Percentiles rank a stretch among this genome's conserved stretches.
These are phyloP conservation scores for Cuniculus paca DNA, from an alignment of 2,797 vertebrate genomes.

Conservation along the genomic window DNA sequence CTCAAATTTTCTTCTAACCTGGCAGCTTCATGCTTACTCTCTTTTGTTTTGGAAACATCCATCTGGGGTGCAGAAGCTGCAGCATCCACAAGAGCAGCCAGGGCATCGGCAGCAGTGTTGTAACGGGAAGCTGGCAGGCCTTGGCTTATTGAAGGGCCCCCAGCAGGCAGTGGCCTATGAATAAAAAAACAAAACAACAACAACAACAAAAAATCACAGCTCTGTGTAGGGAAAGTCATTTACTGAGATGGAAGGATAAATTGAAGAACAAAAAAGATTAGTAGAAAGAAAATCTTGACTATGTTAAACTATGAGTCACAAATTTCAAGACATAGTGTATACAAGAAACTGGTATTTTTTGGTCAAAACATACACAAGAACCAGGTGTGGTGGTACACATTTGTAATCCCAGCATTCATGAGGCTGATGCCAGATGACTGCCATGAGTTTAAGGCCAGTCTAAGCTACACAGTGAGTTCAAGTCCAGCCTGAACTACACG, in stretches of 20 bases:
- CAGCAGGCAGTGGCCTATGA: slow-evolving; percentile 92
- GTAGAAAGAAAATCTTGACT: background rate
- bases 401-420: background rate
- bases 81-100: slow-evolving; percentile 97
- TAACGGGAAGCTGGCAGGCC: slow-evolving; percentile 93
- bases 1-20: slow-evolving; percentile 93
- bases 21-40: slow-evolving; percentile 93
- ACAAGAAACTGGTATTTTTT: background rate
- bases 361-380: background rate
- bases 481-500: background rate
- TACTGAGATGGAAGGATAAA: background rate
- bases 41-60: slow-evolving; percentile 96
- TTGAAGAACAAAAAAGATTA: background rate
- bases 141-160: slow-evolving; percentile 91
- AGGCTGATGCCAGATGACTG: background rate
- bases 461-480: background rate
- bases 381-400: slow-evolving; percentile 90
- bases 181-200: slow-evolving; percentile 70
- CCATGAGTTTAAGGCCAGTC: background rate
- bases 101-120: slow-evolving; percentile 96
- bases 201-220: slow-evolving; percentile 72
- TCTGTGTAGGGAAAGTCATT: background rate
- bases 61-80: slow-evolving; percentile 97
- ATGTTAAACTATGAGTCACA: background rate
- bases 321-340: background rate